Evolutionary conservation across 2,797 vertebrate species (phyloP), one percentile per base, ranked within the genome.

Genomic region (Ibycter americanus): DNA sequence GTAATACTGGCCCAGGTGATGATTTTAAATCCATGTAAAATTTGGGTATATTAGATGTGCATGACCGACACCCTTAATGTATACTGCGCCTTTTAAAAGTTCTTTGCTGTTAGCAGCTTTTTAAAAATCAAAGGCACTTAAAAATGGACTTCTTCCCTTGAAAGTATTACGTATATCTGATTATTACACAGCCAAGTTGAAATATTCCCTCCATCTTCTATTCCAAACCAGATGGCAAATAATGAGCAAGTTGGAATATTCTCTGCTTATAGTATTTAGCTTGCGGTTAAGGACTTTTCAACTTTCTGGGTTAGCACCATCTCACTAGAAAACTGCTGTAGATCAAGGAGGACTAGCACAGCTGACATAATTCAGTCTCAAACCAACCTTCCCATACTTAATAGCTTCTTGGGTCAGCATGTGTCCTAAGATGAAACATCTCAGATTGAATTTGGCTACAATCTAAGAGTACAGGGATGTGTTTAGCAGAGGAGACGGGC

Each of bases 211-310:
- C 76, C 83, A 89, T 55, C 42, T 90, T 86, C 86, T 59, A 29
- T 70, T 94, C 88, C 92, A 93, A 92, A 97, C 82, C 70, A 93
- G 95, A 96, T 52, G 77, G 86, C 77, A 95, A 97, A 66, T 90
- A 94, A 96, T 0, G 19, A 97, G 86, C 83, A 92, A 91, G 71
- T 76, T 95, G 90, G 88, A 96, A 96, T 87, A 92, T 62, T 51
- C 73, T 68, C 88, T 8, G 15, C 80, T 90, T 66, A 83, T 21
- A 89, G 80, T 76, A 59, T 87, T 97, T 58, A 95, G 83, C 19
- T 73, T 90, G 89, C 0, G 68, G 94, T 95, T 93, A 82, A 86
- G 70, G 87, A 59, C 67, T 80, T 90, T 93, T 83, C 92, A 95
- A 22, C 83, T 84, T 83, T 90, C 92, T 93, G 87, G 71, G 83